Conservation (phyloP, 2,888 invertebrate genomes). For the Eristalis pertinax region DNA sequence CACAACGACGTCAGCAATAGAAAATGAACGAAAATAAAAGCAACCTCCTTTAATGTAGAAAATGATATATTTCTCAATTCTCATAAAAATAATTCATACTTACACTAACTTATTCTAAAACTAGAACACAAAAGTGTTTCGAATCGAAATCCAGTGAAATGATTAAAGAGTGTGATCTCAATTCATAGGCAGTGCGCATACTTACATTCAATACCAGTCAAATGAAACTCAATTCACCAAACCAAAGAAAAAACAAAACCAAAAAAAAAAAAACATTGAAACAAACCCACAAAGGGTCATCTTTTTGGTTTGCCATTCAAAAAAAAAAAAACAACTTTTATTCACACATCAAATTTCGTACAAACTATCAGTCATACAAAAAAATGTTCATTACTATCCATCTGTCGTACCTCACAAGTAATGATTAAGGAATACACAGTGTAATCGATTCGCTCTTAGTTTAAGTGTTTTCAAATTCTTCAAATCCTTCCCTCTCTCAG, state of each 20-base stretch:
- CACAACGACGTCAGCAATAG: too few relatives aligned
- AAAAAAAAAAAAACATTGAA: slow-evolving; percentile 35
- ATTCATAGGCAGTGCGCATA: background rate
- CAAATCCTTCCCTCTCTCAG: background rate
- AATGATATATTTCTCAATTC: background rate
- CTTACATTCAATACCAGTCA: background rate
- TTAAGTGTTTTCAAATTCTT: slow-evolving; percentile 14
- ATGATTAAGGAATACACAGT: slow-evolving; percentile 58
- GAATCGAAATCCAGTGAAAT: background rate
- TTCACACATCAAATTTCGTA: slow-evolving; percentile 76
- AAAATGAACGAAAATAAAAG: background rate
- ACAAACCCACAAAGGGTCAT: slow-evolving; percentile 31
- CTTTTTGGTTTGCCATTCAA: slow-evolving; percentile 66
- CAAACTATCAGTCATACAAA: slow-evolving; percentile 81
- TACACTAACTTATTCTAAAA: background rate
- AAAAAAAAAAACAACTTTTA: slow-evolving; percentile 61
- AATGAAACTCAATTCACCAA: background rate
- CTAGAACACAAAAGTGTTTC: background rate
- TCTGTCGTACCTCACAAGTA: slow-evolving; percentile 32
- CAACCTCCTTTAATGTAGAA: background rate
- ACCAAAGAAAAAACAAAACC: background rate
- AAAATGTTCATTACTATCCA: slow-evolving; percentile 46
- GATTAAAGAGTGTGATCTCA: background rate
- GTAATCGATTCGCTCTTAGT: slow-evolving; percentile 27
- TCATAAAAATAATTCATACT: background rate